Conservation (phyloP, 2,888 invertebrate species). For the Ephialtes manifestator region DNA sequence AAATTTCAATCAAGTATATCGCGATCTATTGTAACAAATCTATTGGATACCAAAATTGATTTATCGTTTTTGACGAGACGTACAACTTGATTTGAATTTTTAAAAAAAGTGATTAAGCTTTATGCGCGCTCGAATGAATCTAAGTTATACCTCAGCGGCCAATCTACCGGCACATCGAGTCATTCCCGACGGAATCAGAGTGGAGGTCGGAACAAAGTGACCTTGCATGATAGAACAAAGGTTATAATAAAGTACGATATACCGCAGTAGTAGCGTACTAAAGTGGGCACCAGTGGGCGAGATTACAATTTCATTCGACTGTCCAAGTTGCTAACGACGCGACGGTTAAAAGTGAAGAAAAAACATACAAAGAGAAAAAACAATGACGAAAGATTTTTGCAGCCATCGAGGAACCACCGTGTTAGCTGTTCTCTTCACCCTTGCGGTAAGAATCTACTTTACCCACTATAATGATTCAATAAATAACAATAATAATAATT, state of each 20-base stretch:
- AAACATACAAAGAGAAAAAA: neutral
- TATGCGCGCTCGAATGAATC: neutral
- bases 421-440: neutral
- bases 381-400: neutral
- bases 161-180: neutral
- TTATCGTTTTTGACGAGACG: neutral
- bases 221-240: constrained; percentile 3
- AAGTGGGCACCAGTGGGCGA: neutral
- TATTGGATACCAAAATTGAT: neutral
- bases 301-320: neutral
- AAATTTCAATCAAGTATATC: too few relatives aligned
- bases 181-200: neutral
- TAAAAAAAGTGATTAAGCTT: neutral
- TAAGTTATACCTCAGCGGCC: neutral
- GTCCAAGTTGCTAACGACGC: neutral
- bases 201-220: neutral
- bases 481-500: neutral
- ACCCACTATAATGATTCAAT: neutral
- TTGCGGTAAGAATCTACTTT: neutral
- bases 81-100: neutral
- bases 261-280: neutral
- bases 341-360: neutral
- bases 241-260: constrained; percentile 1
- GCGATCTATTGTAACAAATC: neutral
- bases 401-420: neutral